Evolutionary conservation across 2,888 invertebrate genomes (phyloP), one percentile per base, ranked within the genome.

Genomic region (Plebejus argus): DNA sequence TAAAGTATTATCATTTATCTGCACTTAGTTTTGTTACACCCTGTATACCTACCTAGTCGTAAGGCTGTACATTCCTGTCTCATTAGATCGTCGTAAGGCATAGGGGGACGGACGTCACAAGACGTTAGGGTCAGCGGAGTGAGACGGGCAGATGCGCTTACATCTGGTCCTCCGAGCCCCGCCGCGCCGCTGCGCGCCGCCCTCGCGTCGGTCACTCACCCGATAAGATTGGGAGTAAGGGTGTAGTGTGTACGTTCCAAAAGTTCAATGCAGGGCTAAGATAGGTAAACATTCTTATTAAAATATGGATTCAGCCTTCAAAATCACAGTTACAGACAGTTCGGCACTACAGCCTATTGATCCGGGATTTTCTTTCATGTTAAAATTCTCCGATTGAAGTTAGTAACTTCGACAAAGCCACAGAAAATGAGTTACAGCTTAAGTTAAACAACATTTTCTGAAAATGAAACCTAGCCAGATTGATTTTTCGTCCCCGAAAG

Each of bases 91-190:
- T 12, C 0, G 35, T 7, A 71, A 39, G 7, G 71, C 35, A 15
- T 23, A 53, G 78, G 76, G 78, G 78, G 70, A 74, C 61, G 78
- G 70, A 74, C 61, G 61, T 61, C 23, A 61, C 56, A 86, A 86
- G 89, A 86, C 86, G 87, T 89, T 87, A 85, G 83, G 84, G 80
- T 76, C 85, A 83, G 76, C 84, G 81, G 79, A 85, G 86, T 88
- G 87, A 76, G 81, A 82, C 79, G 80, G 83, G 83, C 84, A 84
- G 84, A 83, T 84, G 84, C 78, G 78, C 79, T 72, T 80, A 79
- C 84, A 85, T 85, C 84, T 85, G 84, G 82, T 83, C 78, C 78
- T 80, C 39, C 76, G 61, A 53, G 53, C 15, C 15, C 45, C 18
- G 70, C 49, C 70, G 76, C 72, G 78, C 79, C 79, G n/a, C n/a